These are phyloP conservation scores for Ypsolopha scabrella DNA, from an alignment of 2,888 invertebrate genomes.

Conservation along the genomic window DNA sequence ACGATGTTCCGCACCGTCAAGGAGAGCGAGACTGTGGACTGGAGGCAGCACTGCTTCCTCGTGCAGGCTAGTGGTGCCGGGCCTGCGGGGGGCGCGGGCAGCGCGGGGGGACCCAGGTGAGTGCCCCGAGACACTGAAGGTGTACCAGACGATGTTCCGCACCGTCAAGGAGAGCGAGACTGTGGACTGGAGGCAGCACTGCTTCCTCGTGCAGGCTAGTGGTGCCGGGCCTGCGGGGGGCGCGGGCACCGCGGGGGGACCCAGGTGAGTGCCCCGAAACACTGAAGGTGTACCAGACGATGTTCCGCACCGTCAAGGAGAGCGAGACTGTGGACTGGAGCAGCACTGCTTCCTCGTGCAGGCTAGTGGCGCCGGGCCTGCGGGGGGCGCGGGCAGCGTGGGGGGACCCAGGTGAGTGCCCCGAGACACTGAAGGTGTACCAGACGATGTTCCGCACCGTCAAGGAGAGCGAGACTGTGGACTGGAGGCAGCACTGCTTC, in stretches of 20 bases:
- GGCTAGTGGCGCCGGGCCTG: conserved; percentile 3
- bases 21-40: not conserved
- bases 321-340: not conserved
- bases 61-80: not conserved
- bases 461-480: conserved; percentile 91
- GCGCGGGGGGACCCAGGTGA: not conserved
- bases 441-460: conserved; percentile 95
- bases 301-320: too few species aligned
- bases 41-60: not conserved
- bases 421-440: conserved; percentile 89
- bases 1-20: too few species aligned
- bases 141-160: too few species aligned
- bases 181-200: not conserved
- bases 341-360: not conserved
- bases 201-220: not conserved
- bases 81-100: not conserved
- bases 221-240: not conserved
- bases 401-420: conserved; percentile 82
- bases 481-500: conserved; percentile 95
- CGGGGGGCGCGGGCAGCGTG: not conserved
- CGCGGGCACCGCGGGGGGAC: not conserved
- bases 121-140: not conserved
- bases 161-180: not conserved
- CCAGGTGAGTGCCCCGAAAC: not conserved
- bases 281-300: too few species aligned